Conservation (phyloP, 2,888 invertebrate genomes). For the Hydriomena furcata region DNA sequence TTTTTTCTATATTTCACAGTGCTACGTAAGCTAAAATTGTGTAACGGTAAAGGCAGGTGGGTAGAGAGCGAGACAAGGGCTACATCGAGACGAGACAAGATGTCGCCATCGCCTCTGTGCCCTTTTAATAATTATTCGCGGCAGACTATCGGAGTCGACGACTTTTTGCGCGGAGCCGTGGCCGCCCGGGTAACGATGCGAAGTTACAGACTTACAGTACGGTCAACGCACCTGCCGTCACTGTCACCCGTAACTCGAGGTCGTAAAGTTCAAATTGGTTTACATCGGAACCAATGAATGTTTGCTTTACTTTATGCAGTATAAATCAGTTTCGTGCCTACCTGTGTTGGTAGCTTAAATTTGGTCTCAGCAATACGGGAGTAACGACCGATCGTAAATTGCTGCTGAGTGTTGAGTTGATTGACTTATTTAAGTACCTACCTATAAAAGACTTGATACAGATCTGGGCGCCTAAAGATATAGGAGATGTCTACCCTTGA, state of each 20-base stretch:
- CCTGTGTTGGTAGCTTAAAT: constrained; percentile 27
- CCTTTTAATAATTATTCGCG: constrained; percentile 66
- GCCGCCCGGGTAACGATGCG: constrained; percentile 44
- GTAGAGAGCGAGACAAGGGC: constrained; percentile 33
- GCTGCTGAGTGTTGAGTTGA: constrained; percentile 6
- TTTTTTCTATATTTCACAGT: background rate
- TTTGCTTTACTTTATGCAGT: constrained; percentile 37
- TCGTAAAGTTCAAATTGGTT: constrained; percentile 42
- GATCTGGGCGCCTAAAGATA: too few species aligned
- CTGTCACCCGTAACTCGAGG: constrained; percentile 36
- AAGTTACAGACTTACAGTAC: constrained; percentile 46
- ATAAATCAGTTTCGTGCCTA: constrained; percentile 30
- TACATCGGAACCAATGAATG: constrained; percentile 18
- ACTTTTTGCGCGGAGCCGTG: constrained; percentile 60
- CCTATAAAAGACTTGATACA: background rate
- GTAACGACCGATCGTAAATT: constrained; percentile 40
- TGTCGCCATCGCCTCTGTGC: constrained; percentile 62
- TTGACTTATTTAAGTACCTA: constrained; percentile 2
- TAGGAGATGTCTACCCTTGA: too few species aligned
- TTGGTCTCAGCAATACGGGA: constrained; percentile 43
- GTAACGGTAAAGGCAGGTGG: constrained; percentile 35
- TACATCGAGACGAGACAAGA: constrained; percentile 60
- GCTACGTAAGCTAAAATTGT: constrained; percentile 18
- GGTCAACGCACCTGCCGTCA: constrained; percentile 34
- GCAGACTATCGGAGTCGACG: constrained; percentile 59